Conservation (phyloP, 2,888 invertebrate genomes). For the Tiliacea citrago region DNA sequence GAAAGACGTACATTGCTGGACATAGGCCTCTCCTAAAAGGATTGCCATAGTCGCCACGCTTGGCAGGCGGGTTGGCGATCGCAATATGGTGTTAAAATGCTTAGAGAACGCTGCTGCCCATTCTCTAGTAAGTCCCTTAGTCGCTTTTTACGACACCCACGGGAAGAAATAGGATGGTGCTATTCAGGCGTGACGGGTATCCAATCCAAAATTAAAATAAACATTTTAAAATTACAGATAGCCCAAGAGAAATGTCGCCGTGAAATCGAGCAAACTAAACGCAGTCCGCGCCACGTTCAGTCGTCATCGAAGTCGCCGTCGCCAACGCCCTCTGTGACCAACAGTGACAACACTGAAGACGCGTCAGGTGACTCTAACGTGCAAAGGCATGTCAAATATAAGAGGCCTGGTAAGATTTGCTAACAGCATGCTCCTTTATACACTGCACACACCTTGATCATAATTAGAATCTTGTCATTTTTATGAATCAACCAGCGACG, state of each 20-base stretch:
- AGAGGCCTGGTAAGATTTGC: conserved; percentile 85
- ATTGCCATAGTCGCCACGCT: no score
- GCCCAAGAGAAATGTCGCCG: conserved; percentile 87
- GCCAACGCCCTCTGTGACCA: conserved; percentile 60
- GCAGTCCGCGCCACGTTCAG: conserved; percentile 77
- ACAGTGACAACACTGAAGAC: conserved; percentile 61
- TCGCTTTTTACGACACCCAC: no score
- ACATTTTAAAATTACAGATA: conserved; percentile 70
- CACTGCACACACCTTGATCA: background rate
- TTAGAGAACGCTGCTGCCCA: no score
- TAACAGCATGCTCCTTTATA: conserved; percentile 82
- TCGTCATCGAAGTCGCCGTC: conserved; percentile 67
- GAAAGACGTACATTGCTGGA: no score
- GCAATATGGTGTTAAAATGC: no score
- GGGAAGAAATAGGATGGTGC: no score
- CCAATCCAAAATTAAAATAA: no score
- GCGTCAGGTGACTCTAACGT: conserved; percentile 79
- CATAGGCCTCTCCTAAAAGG: no score
- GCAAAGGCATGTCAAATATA: conserved; percentile 82
- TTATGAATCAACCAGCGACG: background rate
- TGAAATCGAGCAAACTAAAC: conserved; percentile 83
- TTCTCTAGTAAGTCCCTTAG: no score
- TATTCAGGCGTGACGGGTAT: no score
- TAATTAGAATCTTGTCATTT: conserved; percentile 5
- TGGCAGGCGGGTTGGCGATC: no score